Evolutionary conservation across 2,113 vertebrate species (phyloP).

Genomic region (Microtus ochrogaster): DNA sequence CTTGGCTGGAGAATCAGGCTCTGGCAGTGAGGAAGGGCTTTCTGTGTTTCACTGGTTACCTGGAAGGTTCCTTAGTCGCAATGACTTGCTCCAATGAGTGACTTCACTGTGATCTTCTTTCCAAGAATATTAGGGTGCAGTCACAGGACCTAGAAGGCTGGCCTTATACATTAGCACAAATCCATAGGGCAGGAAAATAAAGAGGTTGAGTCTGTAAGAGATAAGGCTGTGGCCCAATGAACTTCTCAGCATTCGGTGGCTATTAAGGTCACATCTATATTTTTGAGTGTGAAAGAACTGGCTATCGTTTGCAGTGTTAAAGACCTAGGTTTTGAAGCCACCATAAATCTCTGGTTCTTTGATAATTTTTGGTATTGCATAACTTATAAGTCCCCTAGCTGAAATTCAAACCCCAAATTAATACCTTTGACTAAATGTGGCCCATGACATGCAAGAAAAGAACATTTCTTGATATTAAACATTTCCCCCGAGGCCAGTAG

Average conservation of each 20-base stretch:
- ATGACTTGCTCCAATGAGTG: neutral
- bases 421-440: neutral
- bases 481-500: neutral
- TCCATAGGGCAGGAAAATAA: constrained; percentile 64
- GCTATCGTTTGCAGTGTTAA: constrained; percentile 7
- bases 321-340: constrained; percentile 15
- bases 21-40: neutral
- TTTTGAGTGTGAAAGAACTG: constrained; percentile 51
- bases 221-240: constrained; percentile 46
- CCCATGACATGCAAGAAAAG: neutral
- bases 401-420: neutral
- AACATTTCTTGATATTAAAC: neutral
- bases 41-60: neutral
- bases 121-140: constrained; percentile 53
- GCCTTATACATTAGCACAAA: constrained; percentile 44
- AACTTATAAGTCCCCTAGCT: constrained; percentile 37
- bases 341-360: constrained; percentile 21
- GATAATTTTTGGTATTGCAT: constrained; percentile 7
- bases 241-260: constrained; percentile 13
- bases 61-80: neutral
- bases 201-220: constrained; percentile 56
- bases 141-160: constrained; percentile 24
- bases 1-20: neutral
- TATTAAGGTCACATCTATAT: constrained; percentile 7
- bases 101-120: constrained; percentile 43